Evolutionary conservation across 2,888 invertebrate genomes (phyloP).

Genomic region (Enchytraeus crypticus): DNA sequence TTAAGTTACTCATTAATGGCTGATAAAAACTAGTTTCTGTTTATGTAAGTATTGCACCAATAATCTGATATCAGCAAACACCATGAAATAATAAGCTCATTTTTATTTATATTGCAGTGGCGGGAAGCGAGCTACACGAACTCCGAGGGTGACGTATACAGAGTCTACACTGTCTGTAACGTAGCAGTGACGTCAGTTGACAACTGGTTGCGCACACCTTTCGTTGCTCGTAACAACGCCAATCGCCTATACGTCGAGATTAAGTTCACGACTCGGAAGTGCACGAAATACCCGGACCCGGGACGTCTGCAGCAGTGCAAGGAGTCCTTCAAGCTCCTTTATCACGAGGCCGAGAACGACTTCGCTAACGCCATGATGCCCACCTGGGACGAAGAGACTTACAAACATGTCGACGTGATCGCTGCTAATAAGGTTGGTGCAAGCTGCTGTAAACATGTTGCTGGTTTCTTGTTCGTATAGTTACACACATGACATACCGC

Average conservation of each 20-base stretch:
- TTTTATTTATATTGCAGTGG: constrained; percentile 56
- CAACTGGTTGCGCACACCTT: constrained; percentile 97
- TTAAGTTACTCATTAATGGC: too few relatives aligned
- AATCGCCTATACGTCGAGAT: constrained; percentile 93
- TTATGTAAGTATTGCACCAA: too few relatives aligned
- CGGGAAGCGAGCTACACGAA: constrained; percentile 92
- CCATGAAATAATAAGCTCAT: neutral
- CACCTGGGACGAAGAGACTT: constrained; percentile 56
- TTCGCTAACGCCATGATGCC: constrained; percentile 57
- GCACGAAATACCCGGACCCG: constrained; percentile 84
- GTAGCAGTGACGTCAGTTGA: constrained; percentile 89
- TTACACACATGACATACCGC: too few relatives aligned
- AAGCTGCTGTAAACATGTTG: too few relatives aligned
- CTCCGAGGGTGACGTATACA: constrained; percentile 63
- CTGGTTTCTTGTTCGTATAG: too few relatives aligned
- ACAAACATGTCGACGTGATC: constrained; percentile 83
- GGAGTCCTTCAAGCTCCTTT: constrained; percentile 89
- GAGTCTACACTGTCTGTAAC: constrained; percentile 67
- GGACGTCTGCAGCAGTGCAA: constrained; percentile 69
- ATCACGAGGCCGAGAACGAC: constrained; percentile 51
- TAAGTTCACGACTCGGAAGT: constrained; percentile 91
- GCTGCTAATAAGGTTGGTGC: constrained; percentile 94
- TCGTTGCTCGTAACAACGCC: constrained; percentile 82
- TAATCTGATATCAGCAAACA: too few relatives aligned
- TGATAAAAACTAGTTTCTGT: too few relatives aligned